Evolutionary conservation across 37 sponge, comb jelly and placozoan genomes (phyloP), one percentile per base, ranked within the genome.

Genomic region (Hormiphora californensis): DNA sequence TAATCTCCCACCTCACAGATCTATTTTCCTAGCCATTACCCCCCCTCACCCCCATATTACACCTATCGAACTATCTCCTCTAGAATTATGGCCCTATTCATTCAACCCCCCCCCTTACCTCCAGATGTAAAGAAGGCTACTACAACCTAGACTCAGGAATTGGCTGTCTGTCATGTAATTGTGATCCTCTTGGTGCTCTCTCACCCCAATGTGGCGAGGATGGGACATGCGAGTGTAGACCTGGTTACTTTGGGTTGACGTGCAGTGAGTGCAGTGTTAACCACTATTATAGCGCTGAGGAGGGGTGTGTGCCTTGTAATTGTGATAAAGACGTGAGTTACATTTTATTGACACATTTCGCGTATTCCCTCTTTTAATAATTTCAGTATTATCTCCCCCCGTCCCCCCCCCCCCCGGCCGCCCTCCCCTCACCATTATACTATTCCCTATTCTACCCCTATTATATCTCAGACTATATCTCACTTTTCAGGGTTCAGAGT

Each of bases 401-500:
- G 4, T 28, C 19, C 23, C 19, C 25, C 21, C 59, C 59, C 59
- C 59, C 25, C 17, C 53, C 15, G 53, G 9, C 15, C 9, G 53
- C 53, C 53, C 9, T 15, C 15, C 53, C 15, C 15, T 49, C 12
- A 17, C 15, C 12, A 17, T 49, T 49, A 49, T 15, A 49, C 53
- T 49, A 15, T 9, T 49, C 15, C 15, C 53, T 49, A n/a, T n/a
- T n/a, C n/a, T n/a, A n/a, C n/a, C n/a, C n/a, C n/a, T n/a, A n/a
- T n/a, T n/a, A n/a, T n/a, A n/a, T n/a, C n/a, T n/a, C n/a, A n/a
- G n/a, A n/a, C n/a, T n/a, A n/a, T n/a, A n/a, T n/a, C n/a, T n/a
- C n/a, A n/a, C n/a, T n/a, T n/a, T n/a, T n/a, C n/a, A 73, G 46
- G 81, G 81, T 0, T 73, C 81, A 2, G 81, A 73, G 43, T 73